A percentile compares a stretch with the other conserved stretches of the same genome.
These are phyloP conservation scores for Beris morrisii DNA, from an alignment of 2,888 invertebrate genomes.

Conservation along the genomic window DNA sequence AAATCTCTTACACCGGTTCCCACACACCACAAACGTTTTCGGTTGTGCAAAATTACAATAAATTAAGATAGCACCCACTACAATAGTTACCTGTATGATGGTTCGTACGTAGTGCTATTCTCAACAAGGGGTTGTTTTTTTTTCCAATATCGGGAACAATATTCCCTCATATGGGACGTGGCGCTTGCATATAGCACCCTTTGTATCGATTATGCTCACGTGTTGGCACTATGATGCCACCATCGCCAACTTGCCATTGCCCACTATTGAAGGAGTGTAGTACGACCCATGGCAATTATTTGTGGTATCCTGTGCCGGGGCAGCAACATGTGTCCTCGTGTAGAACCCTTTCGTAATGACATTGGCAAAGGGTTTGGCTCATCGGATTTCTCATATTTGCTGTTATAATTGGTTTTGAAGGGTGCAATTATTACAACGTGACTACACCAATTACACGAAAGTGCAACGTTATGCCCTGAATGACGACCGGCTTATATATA, in stretches of 20 bases:
- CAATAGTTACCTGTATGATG: neutral
- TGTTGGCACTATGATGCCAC: neutral
- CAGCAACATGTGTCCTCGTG: slow-evolving; percentile 19
- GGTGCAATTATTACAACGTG: slow-evolving; percentile 8
- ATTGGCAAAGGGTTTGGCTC: neutral
- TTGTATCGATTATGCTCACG: neutral
- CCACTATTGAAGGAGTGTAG: neutral
- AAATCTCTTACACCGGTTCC: slow-evolving; percentile 27
- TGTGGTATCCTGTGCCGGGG: slow-evolving; percentile 12
- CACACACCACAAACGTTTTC: slow-evolving; percentile 5
- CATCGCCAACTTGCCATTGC: neutral
- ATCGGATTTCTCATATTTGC: neutral
- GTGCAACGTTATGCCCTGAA: neutral
- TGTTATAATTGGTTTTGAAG: slow-evolving; percentile 14
- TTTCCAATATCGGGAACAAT: slow-evolving; percentile 8
- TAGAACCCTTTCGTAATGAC: slow-evolving; percentile 13
- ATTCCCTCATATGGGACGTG: slow-evolving; percentile 12
- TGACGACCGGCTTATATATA: too few relatives aligned
- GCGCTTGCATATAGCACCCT: slow-evolving; percentile 21
- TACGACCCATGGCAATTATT: neutral
- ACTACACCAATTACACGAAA: neutral
- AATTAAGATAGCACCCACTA: slow-evolving; percentile 24
- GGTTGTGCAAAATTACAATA: slow-evolving; percentile 29
- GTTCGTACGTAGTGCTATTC: slow-evolving; percentile 7
- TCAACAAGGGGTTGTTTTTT: slow-evolving; percentile 3